Evolutionary conservation across 30 jellyfish, hydroid and myxozoan genomes (phyloP), one percentile per base, ranked within the genome.

Genomic region (Turritopsis dohrnii): DNA sequence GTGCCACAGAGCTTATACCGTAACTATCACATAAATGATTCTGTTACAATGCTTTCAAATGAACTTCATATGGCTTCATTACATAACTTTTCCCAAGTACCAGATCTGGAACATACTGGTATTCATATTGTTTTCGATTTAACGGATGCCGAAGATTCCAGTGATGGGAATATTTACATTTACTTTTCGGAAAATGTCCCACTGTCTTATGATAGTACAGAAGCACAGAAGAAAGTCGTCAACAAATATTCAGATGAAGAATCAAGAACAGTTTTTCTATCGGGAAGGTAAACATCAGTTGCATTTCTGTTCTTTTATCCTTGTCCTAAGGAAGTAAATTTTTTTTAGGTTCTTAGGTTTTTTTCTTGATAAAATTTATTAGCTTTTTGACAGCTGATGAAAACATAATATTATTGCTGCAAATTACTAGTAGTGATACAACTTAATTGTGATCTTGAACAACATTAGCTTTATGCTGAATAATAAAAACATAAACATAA

Each of bases 211-310:
- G 66, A 77, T 26, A 24, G 23, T 77, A 77, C 41, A 1, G 71
- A 5, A 8, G 23, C 85, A 16, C 25, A 20, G 19, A 29, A 29
- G 18, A 26, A 26, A 77, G 28, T 66, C 29, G n/a, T 80, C 21
- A 53, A 71, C 28, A 52, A 18, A 52, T 26, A 53, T 21, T 65
- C 79, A 31, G 82, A 80, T 65, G 82, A 25, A 65, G 65, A 80
- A 13, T 19, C 20, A 52, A 80, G 87, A 53, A 80, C 65, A n/a
- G 23, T 80, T 21, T 52, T 80, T 21, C 79, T 80, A 80, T 26
- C 81, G 1, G 87, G 87, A 80, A 80, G 82, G 87, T 80, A 80
- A 80, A 24, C 65, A 5, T 41, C 13, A n/a, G n/a, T 41, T 3
- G 13, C 13, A 41, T 5, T 41, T 41, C 60, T 41, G 60, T n/a